Conservation (phyloP, 1,140 invertebrate genomes). For the Tetragnatha versicolor region DNA sequence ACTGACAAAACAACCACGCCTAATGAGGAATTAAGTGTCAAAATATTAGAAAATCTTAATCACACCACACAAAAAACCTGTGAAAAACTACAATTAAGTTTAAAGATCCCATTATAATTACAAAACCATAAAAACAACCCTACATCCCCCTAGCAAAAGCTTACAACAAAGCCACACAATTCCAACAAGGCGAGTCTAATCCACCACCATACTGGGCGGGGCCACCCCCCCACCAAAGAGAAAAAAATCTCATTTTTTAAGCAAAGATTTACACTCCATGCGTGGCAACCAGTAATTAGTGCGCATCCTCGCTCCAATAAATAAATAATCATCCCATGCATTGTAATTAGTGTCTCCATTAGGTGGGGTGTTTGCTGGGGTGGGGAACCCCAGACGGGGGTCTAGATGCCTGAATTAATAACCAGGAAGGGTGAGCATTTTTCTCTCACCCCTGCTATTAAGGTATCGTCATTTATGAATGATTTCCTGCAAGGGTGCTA, state of each 20-base stretch:
- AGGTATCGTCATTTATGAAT: conserved; percentile 18
- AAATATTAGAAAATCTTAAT: too few relatives aligned
- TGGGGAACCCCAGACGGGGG: neutral
- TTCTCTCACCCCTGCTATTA: neutral
- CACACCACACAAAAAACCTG: too few relatives aligned
- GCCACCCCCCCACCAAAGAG: too few relatives aligned
- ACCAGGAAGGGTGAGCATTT: conserved; percentile 9
- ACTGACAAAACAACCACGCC: too few relatives aligned
- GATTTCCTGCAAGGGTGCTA: neutral
- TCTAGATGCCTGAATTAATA: conserved; percentile 33
- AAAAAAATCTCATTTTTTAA: neutral
- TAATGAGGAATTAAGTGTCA: too few relatives aligned
- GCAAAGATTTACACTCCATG: neutral
- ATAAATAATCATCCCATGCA: conserved; percentile 45
- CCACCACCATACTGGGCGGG: too few relatives aligned
- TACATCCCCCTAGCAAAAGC: too few relatives aligned
- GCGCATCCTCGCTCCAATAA: conserved; percentile 33
- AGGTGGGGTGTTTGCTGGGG: neutral
- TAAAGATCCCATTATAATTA: too few relatives aligned
- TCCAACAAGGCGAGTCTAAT: too few relatives aligned
- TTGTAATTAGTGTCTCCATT: conserved; percentile 44
- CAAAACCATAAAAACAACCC: too few relatives aligned
- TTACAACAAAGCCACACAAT: too few relatives aligned
- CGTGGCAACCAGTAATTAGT: conserved; percentile 30
- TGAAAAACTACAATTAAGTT: too few relatives aligned